Evolutionary conservation across 2,888 invertebrate genomes (phyloP).

Genomic region (Melieria picta): DNA sequence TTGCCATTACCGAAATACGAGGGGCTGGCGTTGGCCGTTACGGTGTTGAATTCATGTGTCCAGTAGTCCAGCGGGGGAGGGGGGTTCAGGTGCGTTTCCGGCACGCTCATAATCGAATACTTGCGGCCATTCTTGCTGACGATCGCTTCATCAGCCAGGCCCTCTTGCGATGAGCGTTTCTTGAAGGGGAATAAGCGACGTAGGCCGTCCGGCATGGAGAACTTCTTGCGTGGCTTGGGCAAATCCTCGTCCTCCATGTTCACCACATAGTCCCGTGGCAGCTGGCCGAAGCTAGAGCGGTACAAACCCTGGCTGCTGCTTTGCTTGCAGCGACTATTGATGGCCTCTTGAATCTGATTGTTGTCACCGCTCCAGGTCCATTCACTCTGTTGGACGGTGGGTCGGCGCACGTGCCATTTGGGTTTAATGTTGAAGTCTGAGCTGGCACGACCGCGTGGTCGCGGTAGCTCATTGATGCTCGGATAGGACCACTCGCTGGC

Average conservation of each 20-base stretch:
- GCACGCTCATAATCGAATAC: slow-evolving; percentile 59
- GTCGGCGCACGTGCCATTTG: slow-evolving; percentile 45
- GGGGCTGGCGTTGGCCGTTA: slow-evolving; percentile 52
- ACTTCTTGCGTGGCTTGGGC: slow-evolving; percentile 53
- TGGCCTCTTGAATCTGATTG: slow-evolving; percentile 64
- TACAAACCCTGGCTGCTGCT: slow-evolving; percentile 51
- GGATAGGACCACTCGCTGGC: slow-evolving; percentile 74
- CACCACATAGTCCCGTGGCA: slow-evolving; percentile 49
- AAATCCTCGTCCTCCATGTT: slow-evolving; percentile 51
- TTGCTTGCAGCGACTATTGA: slow-evolving; percentile 59
- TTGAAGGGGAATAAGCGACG: slow-evolving; percentile 62
- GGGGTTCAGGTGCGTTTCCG: slow-evolving; percentile 51
- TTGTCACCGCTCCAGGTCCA: slow-evolving; percentile 67
- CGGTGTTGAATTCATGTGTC: slow-evolving; percentile 51
- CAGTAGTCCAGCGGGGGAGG: slow-evolving; percentile 49
- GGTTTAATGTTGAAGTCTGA: slow-evolving; percentile 68
- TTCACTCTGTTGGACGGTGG: slow-evolving; percentile 55
- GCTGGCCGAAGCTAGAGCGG: slow-evolving; percentile 40
- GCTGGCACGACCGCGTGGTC: slow-evolving; percentile 70
- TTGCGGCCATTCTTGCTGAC: slow-evolving; percentile 47
- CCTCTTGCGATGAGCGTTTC: slow-evolving; percentile 58
- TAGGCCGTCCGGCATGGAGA: slow-evolving; percentile 63
- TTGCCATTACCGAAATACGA: slow-evolving; percentile 52
- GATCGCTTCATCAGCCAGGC: slow-evolving; percentile 27
- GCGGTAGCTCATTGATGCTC: slow-evolving; percentile 62